Conservation (phyloP, 2,113 vertebrate genomes). For the Myotis lucifugus region DNA sequence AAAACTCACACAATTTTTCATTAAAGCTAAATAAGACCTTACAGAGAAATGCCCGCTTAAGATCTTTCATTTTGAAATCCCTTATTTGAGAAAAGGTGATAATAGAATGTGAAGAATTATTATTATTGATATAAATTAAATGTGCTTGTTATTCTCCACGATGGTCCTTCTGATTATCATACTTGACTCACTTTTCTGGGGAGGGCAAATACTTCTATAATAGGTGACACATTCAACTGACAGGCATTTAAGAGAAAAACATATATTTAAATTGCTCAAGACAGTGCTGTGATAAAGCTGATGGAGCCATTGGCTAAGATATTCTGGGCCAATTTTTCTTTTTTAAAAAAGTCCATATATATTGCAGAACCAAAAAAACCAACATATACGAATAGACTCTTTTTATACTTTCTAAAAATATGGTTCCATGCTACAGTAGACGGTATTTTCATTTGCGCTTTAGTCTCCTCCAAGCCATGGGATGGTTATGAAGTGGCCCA, state of each 20-base stretch:
- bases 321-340: neutral
- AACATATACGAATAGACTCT: neutral
- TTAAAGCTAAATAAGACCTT: constrained; percentile 49
- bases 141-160: neutral
- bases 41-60: constrained; percentile 29
- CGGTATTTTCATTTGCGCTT: neutral
- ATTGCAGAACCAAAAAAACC: neutral
- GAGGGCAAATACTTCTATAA: neutral
- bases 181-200: neutral
- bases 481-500: neutral
- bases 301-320: neutral
- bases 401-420: neutral
- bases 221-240: neutral
- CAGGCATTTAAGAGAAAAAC: neutral
- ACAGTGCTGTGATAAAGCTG: neutral
- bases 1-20: constrained; percentile 58
- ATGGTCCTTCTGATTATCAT: neutral
- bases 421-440: neutral
- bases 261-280: constrained; percentile 25
- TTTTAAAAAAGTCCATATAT: neutral
- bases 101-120: neutral
- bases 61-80: constrained; percentile 12
- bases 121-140: constrained; percentile 28
- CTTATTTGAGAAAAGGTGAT: constrained; percentile 28
- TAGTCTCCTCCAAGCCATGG: neutral